These are phyloP conservation scores for Drosophila obscura DNA, from an alignment of 1,140 invertebrate species.

Conservation along the genomic window DNA sequence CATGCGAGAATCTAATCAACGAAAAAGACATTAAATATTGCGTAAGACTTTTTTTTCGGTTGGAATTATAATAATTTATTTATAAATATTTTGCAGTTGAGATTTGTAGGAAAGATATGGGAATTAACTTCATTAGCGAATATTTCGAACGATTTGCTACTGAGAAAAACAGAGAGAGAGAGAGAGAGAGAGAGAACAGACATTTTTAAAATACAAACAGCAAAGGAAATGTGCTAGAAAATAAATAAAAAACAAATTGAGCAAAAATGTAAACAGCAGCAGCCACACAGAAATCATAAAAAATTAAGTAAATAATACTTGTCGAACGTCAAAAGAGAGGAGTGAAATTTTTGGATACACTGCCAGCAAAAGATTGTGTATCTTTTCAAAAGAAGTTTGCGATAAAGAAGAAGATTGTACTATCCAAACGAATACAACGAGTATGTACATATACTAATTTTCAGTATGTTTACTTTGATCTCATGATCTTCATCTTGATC, in stretches of 20 bases:
- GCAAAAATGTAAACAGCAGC: constrained; percentile 39
- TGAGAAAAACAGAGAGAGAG: constrained; percentile 1
- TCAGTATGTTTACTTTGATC: no score
- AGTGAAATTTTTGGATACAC: neutral
- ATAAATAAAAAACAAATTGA: constrained; percentile 3
- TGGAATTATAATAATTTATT: constrained; percentile 57
- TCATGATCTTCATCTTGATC: no score
- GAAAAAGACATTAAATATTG: constrained; percentile 45
- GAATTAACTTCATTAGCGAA: constrained; percentile 56
- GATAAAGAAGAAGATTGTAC: no score
- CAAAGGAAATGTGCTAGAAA: neutral
- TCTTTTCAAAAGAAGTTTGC: no score
- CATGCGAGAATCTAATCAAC: constrained; percentile 74
- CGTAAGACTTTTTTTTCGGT: constrained; percentile 50
- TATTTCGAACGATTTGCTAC: constrained; percentile 27
- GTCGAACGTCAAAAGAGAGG: constrained; percentile 33
- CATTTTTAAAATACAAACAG: constrained; percentile 11
- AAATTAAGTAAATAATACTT: constrained; percentile 37
- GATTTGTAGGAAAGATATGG: constrained; percentile 37
- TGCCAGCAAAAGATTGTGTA: no score
- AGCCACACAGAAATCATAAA: constrained; percentile 23
- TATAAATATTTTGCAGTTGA: constrained; percentile 30
- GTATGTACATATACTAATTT: no score
- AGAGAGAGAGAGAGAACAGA: neutral
- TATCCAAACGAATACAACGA: no score